phyloP scores from a whole-genome alignment of 2,797 vertebrate genomes.

The Rallus crepitans region DNA sequence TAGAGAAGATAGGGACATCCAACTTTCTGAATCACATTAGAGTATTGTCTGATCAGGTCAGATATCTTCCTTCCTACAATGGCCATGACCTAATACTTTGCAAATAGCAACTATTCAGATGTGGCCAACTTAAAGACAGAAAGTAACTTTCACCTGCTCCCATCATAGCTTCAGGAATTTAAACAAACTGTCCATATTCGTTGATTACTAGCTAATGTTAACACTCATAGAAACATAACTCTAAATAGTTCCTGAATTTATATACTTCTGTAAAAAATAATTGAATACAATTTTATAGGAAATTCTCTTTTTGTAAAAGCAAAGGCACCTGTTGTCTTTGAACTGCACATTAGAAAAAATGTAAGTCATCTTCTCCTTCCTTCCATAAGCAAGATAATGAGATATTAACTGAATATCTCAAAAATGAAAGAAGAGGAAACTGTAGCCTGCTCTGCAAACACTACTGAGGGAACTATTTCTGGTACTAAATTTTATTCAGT shows the following conservation, averaged over 20 bases:
- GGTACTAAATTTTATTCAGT: conserved; percentile 40
- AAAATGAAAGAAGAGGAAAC: conserved; percentile 1
- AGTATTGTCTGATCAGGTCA: not conserved
- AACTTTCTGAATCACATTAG: not conserved
- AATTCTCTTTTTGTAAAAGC: not conserved
- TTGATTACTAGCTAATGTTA: not conserved
- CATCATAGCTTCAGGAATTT: not conserved
- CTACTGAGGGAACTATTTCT: conserved; percentile 36
- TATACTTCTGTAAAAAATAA: not conserved
- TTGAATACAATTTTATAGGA: not conserved
- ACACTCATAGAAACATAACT: not conserved
- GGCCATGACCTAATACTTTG: not conserved
- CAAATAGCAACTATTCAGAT: not conserved
- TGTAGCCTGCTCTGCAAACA: not conserved
- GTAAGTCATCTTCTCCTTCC: not conserved
- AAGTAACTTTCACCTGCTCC: not conserved
- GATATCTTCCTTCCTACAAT: not conserved
- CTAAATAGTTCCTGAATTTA: not conserved
- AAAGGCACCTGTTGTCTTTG: not conserved
- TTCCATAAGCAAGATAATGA: conserved; percentile 14
- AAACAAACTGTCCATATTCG: not conserved
- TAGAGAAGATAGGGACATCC: not conserved
- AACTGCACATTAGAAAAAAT: not conserved
- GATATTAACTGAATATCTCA: not conserved
- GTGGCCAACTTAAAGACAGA: not conserved